Evolutionary conservation across 2,797 vertebrate genomes (phyloP).

Genomic region (Myioborus melanocephalus): DNA sequence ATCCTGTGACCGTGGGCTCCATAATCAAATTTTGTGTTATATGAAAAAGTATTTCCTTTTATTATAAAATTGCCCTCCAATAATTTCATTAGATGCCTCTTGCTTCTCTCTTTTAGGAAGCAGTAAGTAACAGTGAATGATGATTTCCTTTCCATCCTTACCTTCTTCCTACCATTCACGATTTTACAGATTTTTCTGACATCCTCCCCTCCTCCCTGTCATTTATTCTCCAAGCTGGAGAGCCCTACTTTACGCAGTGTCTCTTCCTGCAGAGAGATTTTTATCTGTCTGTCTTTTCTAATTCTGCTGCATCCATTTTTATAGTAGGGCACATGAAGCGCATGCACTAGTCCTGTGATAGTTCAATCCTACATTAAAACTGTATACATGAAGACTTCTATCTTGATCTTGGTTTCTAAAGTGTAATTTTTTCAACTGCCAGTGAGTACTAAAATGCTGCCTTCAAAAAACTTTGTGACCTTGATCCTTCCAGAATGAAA

Average conservation of each 20-base stretch:
- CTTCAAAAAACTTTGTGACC: not conserved
- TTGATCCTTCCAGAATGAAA: not conserved
- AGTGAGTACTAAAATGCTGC: not conserved
- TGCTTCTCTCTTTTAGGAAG: constrained; percentile 18
- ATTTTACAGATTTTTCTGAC: not conserved
- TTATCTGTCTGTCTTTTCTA: not conserved
- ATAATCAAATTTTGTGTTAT: not conserved
- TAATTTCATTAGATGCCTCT: constrained; percentile 39
- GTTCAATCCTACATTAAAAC: not conserved
- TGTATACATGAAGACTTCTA: not conserved
- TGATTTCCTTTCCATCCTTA: not conserved
- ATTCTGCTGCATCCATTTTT: not conserved
- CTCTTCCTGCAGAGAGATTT: not conserved
- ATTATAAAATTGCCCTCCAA: constrained; percentile 27
- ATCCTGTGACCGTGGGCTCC: constrained; percentile 12
- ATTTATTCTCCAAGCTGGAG: not conserved
- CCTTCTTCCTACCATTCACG: not conserved
- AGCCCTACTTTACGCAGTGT: not conserved
- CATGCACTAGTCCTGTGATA: not conserved
- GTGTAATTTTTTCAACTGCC: not conserved
- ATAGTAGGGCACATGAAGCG: accelerated
- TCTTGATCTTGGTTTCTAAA: not conserved
- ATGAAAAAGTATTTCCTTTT: constrained; percentile 52
- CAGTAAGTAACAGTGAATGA: constrained; percentile 2
- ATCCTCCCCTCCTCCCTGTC: not conserved